A percentile compares a stretch with the other conserved stretches of the same genome.
phyloP scores from a whole-genome alignment of 2,888 invertebrate genomes.

The Isotomurus palustris region DNA sequence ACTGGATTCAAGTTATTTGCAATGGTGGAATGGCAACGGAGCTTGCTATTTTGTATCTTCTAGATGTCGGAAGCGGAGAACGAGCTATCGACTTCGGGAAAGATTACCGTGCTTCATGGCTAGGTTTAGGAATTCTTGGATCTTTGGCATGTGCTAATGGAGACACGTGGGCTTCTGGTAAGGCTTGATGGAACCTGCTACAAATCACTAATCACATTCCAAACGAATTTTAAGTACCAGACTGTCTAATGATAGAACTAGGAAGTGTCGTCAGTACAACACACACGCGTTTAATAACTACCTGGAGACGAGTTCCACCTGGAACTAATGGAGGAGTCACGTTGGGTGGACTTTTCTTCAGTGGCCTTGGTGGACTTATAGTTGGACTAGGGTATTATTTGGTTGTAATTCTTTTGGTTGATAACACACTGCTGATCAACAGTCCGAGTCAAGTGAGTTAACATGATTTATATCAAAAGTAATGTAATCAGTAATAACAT shows the following conservation, averaged over 20 bases:
- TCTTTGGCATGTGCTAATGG: constrained; percentile 76
- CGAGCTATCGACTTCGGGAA: constrained; percentile 69
- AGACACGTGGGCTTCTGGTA: constrained; percentile 77
- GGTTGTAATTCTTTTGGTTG: constrained; percentile 61
- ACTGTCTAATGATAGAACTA: constrained; percentile 56
- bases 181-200: background rate
- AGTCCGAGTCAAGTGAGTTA: constrained; percentile 55
- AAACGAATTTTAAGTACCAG: too few relatives aligned
- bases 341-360: constrained; percentile 54
- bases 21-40: constrained; percentile 84
- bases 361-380: constrained; percentile 63
- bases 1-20: constrained; percentile 84
- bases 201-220: background rate
- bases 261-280: constrained; percentile 64
- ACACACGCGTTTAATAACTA: constrained; percentile 71
- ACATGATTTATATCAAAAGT: constrained; percentile 1
- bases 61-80: constrained; percentile 75
- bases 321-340: constrained; percentile 87
- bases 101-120: constrained; percentile 74
- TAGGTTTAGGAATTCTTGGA: constrained; percentile 71
- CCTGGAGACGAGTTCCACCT: constrained; percentile 67
- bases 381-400: constrained; percentile 71
- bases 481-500: background rate
- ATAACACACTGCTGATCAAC: constrained; percentile 56
- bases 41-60: constrained; percentile 65